phyloP scores from a whole-genome alignment of 2,113 vertebrate species.

The Gallinago undulata region DNA sequence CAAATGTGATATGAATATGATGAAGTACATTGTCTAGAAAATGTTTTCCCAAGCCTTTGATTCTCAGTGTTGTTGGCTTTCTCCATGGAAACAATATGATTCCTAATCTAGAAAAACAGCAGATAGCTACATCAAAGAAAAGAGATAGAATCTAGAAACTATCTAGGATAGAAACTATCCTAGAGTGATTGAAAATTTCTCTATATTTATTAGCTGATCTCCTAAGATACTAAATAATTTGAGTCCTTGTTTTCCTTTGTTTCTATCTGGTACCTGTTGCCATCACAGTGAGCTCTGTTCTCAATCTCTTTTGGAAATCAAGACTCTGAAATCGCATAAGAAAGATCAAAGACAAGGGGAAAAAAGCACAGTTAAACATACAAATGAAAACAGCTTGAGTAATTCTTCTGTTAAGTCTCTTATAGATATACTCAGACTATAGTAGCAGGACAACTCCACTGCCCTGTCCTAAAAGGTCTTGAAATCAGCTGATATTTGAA shows the following conservation, averaged over 20 bases:
- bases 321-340: background rate
- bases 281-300: background rate
- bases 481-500: conserved; percentile 38
- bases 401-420: background rate
- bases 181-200: background rate
- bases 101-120: background rate
- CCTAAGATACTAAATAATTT: background rate
- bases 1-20: background rate
- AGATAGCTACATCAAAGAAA: conserved; percentile 4
- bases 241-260: background rate
- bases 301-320: background rate
- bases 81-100: background rate
- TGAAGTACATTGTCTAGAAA: background rate
- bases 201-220: conserved; percentile 10
- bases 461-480: background rate
- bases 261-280: background rate
- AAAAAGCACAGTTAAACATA: background rate
- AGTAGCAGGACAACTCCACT: background rate
- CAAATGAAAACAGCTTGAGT: background rate
- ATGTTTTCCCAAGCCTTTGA: background rate
- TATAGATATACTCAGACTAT: background rate
- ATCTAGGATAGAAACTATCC: background rate
- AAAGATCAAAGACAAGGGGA: background rate
- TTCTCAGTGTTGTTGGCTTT: background rate
- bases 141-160: background rate